Evolutionary conservation across 1,140 invertebrate species (phyloP), one percentile per base, ranked within the genome.

Genomic region (Thaumatotibia leucotreta): DNA sequence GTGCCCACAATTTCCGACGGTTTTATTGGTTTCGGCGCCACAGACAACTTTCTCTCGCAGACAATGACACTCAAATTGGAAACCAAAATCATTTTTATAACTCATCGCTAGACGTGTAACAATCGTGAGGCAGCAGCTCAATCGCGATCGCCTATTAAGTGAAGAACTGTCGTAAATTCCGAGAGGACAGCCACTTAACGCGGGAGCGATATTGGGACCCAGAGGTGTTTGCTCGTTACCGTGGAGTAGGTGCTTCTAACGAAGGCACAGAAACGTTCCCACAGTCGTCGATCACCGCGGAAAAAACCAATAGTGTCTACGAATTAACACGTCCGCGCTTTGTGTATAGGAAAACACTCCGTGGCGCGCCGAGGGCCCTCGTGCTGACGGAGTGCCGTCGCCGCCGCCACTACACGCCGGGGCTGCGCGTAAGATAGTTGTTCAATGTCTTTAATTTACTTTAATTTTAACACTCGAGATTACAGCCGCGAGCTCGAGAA

Each of bases 311-410:
- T 80, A 84, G 82, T 88, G 79, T 86, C 88, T 88, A 89, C 78
- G 86, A 91, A 91, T 91, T 91, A 91, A 91, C 88, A 91, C 86
- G 86, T 91, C 86, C 74, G 78, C 68, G 76, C 82, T 76, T 79
- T 84, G 82, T 84, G 81, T 89, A 83, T 91, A 91, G 79, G 82
- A 89, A 89, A 91, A 88, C 88, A 89, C 82, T 89, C 81, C 77
- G 75, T 73, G 74, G 76, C 77, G 65, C 68, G 75, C 80, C 68
- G 77, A 88, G 85, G 74, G 86, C 85, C 67, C 88, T 89, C 76
- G 72, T 82, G 72, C 76, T 88, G 88, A 89, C 82, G 77, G 74
- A 88, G 86, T 76, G 86, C 82, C 88, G 86, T 84, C 85, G 76
- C 73, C 70, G 71, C 61, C 65, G 77, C 81, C 81, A 80, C 77